Conservation (phyloP, 2,113 vertebrate genomes). For the Heteronetta atricapilla region DNA sequence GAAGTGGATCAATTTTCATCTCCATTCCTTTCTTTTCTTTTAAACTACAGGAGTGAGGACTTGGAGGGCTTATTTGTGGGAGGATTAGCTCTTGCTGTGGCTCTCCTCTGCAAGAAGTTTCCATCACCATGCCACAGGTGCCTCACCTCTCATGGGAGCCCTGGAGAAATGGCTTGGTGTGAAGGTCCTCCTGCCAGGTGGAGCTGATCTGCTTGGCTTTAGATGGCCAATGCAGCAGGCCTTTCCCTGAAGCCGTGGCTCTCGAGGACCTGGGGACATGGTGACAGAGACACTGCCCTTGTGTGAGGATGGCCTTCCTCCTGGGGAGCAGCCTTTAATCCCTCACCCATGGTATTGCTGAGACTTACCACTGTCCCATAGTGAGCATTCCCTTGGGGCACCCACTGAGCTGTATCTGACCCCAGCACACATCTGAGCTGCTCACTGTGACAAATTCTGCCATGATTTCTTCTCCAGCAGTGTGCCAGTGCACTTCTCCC, state of each 20-base stretch:
- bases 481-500: neutral
- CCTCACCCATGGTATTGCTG: neutral
- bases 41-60: rapidly evolving
- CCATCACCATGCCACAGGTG: neutral
- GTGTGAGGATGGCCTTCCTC: neutral
- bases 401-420: neutral
- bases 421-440: too few species aligned
- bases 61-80: rapidly evolving
- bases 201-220: neutral
- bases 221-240: neutral
- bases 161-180: neutral
- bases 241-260: neutral
- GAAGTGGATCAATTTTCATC: slow-evolving; percentile 51
- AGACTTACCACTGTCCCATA: neutral
- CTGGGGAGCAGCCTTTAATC: neutral
- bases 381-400: neutral
- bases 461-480: neutral
- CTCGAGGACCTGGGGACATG: neutral
- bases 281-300: neutral
- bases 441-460: neutral
- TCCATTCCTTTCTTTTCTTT: neutral
- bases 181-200: neutral
- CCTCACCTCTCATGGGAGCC: too few species aligned
- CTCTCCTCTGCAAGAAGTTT: neutral
- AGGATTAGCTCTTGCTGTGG: neutral